A percentile compares a stretch with the other conserved stretches of the same genome.
These are phyloP conservation scores for Merops nubicus DNA, from an alignment of 2,113 vertebrate genomes.

Conservation along the genomic window DNA sequence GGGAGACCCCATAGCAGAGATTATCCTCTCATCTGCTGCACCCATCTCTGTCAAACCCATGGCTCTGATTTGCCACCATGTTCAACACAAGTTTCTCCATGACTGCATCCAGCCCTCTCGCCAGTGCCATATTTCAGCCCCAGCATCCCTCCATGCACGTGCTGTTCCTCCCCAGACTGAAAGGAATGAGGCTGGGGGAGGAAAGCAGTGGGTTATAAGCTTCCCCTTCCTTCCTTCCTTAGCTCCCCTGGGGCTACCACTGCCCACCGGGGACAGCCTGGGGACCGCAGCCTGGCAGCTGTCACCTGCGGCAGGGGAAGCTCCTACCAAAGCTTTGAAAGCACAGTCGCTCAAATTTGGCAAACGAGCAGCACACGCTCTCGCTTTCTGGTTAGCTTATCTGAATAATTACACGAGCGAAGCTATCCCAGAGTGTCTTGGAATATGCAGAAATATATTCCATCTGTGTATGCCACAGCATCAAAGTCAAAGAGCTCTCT, in stretches of 20 bases:
- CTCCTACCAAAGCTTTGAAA: background rate
- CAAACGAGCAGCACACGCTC: background rate
- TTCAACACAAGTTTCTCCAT: background rate
- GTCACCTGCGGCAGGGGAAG: fast-evolving
- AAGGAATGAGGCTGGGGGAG: background rate
- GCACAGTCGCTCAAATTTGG: background rate
- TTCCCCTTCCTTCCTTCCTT: background rate
- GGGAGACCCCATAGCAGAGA: background rate
- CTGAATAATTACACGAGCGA: constrained; percentile 40
- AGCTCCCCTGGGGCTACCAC: fast-evolving
- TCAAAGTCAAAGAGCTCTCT: constrained; percentile 23
- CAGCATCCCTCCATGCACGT: fast-evolving
- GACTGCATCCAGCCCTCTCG: background rate
- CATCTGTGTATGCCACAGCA: constrained; percentile 49
- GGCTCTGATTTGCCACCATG: fast-evolving
- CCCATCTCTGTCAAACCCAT: fast-evolving
- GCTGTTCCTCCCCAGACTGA: background rate
- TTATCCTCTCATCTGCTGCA: background rate
- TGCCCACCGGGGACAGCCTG: background rate
- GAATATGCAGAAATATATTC: constrained; percentile 54
- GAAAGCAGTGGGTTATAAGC: background rate
- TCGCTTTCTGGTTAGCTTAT: constrained; percentile 42
- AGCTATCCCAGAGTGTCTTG: constrained; percentile 66
- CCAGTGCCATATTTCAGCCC: background rate
- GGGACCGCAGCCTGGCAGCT: background rate